These are phyloP conservation scores for Aphaenogaster ashmeadi DNA, from an alignment of 1,140 invertebrate species.

Conservation along the genomic window DNA sequence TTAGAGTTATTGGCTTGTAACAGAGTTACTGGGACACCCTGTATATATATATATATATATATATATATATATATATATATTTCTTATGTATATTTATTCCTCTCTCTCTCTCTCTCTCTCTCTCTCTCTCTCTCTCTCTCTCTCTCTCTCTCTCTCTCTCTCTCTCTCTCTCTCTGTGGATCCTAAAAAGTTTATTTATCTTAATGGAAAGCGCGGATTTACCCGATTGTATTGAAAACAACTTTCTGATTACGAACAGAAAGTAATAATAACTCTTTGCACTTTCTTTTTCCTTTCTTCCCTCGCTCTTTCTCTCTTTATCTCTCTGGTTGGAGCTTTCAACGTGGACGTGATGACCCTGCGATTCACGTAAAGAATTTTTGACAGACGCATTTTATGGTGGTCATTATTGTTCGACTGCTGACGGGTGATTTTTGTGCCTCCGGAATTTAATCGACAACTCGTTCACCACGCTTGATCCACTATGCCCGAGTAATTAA, in stretches of 20 bases:
- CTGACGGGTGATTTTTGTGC: conserved; percentile 20
- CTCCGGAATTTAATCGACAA: conserved; percentile 15
- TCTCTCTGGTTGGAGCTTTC: conserved; percentile 14
- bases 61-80: not conserved
- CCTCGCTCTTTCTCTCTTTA: not conserved
- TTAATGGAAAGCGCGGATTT: not conserved
- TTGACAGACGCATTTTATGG: conserved; percentile 17
- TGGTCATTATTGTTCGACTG: conserved; percentile 8
- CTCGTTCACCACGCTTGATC: not conserved
- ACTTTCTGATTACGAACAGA: not conserved
- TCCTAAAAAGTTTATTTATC: not conserved
- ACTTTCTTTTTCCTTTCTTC: not conserved
- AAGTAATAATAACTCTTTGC: not conserved
- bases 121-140: no score
- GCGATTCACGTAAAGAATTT: not conserved
- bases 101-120: no score
- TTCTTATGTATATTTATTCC: not conserved
- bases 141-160: no score
- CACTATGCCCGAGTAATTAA: conserved; percentile 39
- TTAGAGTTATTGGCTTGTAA: no score
- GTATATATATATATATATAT: not conserved
- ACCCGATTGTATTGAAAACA: not conserved
- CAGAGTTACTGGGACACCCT: no score
- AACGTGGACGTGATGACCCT: conserved; percentile 8
- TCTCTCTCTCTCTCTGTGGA: no score